Evolutionary conservation across 2,888 invertebrate species (phyloP).

Genomic region (Megamerina dolium): DNA sequence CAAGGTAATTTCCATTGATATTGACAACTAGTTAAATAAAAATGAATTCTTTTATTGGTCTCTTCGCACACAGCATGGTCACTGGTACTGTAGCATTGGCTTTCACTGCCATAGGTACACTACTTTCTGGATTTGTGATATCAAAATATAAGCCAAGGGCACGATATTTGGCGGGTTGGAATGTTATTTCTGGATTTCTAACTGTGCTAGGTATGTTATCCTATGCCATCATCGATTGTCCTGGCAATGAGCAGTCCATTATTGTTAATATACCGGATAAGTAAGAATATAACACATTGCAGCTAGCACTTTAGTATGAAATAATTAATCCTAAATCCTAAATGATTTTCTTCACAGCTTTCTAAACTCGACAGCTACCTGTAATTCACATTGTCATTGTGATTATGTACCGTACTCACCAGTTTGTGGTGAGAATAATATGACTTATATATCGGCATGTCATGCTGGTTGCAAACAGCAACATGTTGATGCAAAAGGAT

Average conservation of each 20-base stretch:
- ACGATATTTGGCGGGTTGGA: conserved; percentile 60
- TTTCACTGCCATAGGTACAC: conserved; percentile 62
- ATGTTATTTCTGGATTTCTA: conserved; percentile 57
- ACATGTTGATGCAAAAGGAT: conserved; percentile 36
- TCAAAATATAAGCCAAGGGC: conserved; percentile 61
- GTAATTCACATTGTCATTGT: conserved; percentile 62
- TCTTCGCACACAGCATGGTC: conserved; percentile 56
- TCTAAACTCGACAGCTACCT: conserved; percentile 33
- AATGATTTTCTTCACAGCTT: conserved; percentile 12
- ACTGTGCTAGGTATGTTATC: conserved; percentile 59
- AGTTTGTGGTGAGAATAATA: conserved; percentile 59
- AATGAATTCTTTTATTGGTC: too few species aligned
- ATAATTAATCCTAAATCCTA: too few species aligned
- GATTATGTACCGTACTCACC: conserved; percentile 66
- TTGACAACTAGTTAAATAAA: too few species aligned
- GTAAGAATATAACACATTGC: conserved; percentile 19
- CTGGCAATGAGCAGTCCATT: conserved; percentile 53
- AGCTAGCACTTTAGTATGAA: too few species aligned
- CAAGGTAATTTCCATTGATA: conserved; percentile 48
- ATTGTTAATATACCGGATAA: conserved; percentile 30
- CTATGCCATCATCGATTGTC: conserved; percentile 61
- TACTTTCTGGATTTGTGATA: conserved; percentile 59
- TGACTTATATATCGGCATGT: conserved; percentile 69
- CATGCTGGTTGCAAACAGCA: conserved; percentile 63
- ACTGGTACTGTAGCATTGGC: conserved; percentile 63